Percentiles rank a stretch among this genome's conserved stretches.
These are phyloP conservation scores for Actinemys pallida DNA, from an alignment of 2,113 vertebrate species.

Conservation along the genomic window DNA sequence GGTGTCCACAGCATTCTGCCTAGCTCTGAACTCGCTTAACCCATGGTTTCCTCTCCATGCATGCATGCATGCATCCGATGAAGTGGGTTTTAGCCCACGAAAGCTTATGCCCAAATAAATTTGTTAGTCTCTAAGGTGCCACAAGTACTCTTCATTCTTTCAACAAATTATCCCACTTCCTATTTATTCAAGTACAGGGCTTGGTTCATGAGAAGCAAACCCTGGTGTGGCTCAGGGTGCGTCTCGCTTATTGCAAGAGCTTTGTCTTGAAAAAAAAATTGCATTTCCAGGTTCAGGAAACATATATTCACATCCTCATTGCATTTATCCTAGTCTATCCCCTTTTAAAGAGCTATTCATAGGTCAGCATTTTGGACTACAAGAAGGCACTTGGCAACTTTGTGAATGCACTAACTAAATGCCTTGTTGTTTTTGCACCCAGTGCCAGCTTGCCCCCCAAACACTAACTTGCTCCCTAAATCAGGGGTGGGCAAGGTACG, in stretches of 20 bases:
- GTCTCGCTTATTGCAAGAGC: not conserved
- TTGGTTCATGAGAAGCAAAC: not conserved
- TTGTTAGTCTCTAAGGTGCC: no score
- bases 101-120: no score
- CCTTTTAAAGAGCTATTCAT: not conserved
- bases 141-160: no score
- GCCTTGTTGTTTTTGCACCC: not conserved
- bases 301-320: not conserved
- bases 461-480: not conserved
- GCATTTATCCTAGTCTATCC: not conserved
- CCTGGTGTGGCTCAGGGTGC: no score
- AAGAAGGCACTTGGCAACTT: not conserved
- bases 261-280: not conserved
- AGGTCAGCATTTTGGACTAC: not conserved
- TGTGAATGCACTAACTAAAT: not conserved
- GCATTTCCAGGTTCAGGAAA: not conserved
- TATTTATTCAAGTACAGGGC: not conserved
- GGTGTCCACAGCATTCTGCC: not conserved
- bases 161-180: not conserved
- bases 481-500: no score
- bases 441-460: no score
- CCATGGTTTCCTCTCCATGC: not conserved
- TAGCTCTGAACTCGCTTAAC: not conserved
- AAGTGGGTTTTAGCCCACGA: no score
- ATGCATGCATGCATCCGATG: no score